phyloP scores from a whole-genome alignment of 2,888 invertebrate genomes.

The Baccha elongata region DNA sequence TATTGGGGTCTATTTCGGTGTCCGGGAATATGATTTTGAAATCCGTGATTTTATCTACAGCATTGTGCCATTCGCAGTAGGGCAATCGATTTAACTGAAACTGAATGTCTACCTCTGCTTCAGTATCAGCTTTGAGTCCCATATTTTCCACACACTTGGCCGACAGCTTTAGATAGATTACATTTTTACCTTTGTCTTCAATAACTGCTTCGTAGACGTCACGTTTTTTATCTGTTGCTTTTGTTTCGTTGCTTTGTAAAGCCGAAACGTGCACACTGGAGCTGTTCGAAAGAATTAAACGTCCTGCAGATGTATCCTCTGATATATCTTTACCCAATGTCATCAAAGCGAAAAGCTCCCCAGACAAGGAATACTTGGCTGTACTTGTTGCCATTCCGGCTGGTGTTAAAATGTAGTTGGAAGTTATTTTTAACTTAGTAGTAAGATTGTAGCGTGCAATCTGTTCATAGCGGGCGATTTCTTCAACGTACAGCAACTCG shows the following conservation, averaged over 20 bases:
- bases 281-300: conserved; percentile 90
- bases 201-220: conserved; percentile 89
- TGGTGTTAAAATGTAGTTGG: conserved; percentile 87
- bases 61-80: conserved; percentile 93
- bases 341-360: conserved; percentile 90
- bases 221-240: conserved; percentile 78
- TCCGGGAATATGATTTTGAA: conserved; percentile 89
- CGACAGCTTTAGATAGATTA: conserved; percentile 89
- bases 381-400: conserved; percentile 87
- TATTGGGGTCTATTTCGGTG: conserved; percentile 85
- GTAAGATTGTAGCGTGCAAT: conserved; percentile 88
- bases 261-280: conserved; percentile 86
- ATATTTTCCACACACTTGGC: conserved; percentile 86
- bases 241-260: conserved; percentile 47
- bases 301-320: conserved; percentile 91
- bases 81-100: conserved; percentile 91
- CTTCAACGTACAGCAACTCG: conserved; percentile 89
- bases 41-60: conserved; percentile 89
- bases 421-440: conserved; percentile 85
- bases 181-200: conserved; percentile 91
- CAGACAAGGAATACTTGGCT: conserved; percentile 89
- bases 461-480: conserved; percentile 88
- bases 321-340: conserved; percentile 89
- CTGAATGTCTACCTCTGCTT: conserved; percentile 88
- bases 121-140: conserved; percentile 85